Conservation (phyloP, 2,113 vertebrate genomes). For the Cebus imitator region DNA sequence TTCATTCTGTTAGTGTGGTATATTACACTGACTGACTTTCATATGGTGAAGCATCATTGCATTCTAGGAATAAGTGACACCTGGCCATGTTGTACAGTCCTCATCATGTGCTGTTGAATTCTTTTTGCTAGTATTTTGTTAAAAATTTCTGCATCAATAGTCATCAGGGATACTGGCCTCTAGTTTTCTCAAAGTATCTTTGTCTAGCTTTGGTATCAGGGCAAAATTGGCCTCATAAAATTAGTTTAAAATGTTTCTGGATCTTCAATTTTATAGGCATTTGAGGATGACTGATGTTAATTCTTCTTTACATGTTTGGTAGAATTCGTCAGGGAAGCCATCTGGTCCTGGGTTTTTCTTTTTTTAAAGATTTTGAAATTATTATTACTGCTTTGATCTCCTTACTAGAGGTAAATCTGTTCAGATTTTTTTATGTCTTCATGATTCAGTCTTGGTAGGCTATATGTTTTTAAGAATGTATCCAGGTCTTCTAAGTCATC, state of each 20-base stretch:
- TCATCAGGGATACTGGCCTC: neutral
- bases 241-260: neutral
- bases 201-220: neutral
- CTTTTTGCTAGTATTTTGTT: neutral
- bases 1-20: neutral
- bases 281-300: neutral
- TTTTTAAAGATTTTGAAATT: neutral
- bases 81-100: neutral
- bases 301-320: neutral
- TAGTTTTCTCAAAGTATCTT: neutral
- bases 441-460: neutral
- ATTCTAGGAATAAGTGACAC: neutral
- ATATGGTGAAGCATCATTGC: neutral
- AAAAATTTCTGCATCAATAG: neutral
- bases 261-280: neutral
- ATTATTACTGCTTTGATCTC: neutral
- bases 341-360: neutral
- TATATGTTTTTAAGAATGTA: neutral
- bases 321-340: neutral
- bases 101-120: neutral
- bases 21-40: neutral
- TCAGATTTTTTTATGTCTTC: neutral
- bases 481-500: neutral
- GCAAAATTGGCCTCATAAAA: neutral
- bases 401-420: neutral